Evolutionary conservation across 2,113 vertebrate species (phyloP).

Genomic region (Tenebrosternarchus preto): DNA sequence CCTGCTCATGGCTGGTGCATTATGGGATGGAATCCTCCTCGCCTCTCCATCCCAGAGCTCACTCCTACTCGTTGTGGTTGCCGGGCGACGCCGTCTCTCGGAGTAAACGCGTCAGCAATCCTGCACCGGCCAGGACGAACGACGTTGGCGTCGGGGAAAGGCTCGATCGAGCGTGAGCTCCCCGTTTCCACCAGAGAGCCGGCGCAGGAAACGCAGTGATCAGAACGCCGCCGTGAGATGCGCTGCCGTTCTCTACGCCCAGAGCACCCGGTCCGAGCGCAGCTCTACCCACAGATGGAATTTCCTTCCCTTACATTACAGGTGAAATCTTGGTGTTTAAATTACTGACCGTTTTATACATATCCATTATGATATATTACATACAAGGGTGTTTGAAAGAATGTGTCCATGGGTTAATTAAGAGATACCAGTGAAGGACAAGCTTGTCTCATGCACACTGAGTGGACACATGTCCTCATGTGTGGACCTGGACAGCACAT

Average conservation of each 20-base stretch:
- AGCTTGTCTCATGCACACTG: background rate
- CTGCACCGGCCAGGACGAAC: background rate
- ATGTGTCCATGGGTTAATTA: background rate
- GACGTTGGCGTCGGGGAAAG: background rate
- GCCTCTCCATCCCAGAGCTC: background rate
- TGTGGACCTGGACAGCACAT: background rate
- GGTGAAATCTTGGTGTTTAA: background rate
- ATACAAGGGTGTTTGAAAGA: background rate
- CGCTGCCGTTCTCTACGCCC: background rate
- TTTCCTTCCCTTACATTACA: background rate
- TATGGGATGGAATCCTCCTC: too few relatives aligned
- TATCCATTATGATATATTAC: background rate
- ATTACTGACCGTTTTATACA: background rate
- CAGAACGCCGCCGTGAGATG: background rate
- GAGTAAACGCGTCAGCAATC: background rate
- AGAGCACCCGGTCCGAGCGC: background rate
- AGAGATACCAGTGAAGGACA: background rate
- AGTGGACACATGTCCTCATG: background rate
- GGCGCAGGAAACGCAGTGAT: background rate
- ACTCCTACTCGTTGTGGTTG: background rate
- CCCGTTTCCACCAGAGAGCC: background rate
- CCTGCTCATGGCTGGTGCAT: too few relatives aligned
- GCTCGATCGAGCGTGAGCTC: background rate
- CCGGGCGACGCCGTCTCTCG: background rate
- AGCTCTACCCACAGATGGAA: background rate